Evolutionary conservation across 2,888 invertebrate species (phyloP), one percentile per base, ranked within the genome.

Genomic region (Andrena marginata): DNA sequence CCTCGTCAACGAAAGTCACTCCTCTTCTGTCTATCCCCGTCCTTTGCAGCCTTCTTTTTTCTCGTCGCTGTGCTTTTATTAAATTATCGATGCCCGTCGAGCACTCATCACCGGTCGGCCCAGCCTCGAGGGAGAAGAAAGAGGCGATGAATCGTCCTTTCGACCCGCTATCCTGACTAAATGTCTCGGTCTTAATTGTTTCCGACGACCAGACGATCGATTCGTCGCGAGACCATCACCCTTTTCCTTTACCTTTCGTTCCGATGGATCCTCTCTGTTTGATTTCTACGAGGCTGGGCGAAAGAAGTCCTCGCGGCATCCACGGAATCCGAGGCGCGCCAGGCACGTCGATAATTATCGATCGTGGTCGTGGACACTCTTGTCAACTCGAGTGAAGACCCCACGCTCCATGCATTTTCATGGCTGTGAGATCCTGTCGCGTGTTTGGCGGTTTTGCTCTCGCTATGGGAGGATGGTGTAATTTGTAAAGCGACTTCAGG

Each of bases 11-110:
- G 59, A 42, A 48, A 29, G 49, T 42, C 29, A 62, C 74, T 49
- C 35, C 42, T 62, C 31, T 49, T 64, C 65, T 64, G 56, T 51
- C 51, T 59, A 69, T 56, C 26, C 49, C 2, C 48, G 8, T 54
- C 60, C 26, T 4, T 13, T 33, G 63, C 26, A 42, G n/a, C 29
- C 16, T 51, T 31, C 29, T 59, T 49, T 64, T 31, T 6, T 54
- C 63, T 59, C 54, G 35, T 77, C 62, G 51, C 65, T 73, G 67
- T 64, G 79, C 85, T 85, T 88, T 85, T 87, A 88, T 86, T 88
- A 85, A 86, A 88, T 88, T 88, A 88, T 82, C 83, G 75, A 88
- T 62, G 88, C 80, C 56, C 81, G 70, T 88, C 88, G 74, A 35
- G 71, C 70, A 62, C 64, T 77, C 82, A 78, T 86, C 85, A 78